Evolutionary conservation across 2,113 vertebrate species (phyloP).

Genomic region (Hippopotamus amphibius): DNA sequence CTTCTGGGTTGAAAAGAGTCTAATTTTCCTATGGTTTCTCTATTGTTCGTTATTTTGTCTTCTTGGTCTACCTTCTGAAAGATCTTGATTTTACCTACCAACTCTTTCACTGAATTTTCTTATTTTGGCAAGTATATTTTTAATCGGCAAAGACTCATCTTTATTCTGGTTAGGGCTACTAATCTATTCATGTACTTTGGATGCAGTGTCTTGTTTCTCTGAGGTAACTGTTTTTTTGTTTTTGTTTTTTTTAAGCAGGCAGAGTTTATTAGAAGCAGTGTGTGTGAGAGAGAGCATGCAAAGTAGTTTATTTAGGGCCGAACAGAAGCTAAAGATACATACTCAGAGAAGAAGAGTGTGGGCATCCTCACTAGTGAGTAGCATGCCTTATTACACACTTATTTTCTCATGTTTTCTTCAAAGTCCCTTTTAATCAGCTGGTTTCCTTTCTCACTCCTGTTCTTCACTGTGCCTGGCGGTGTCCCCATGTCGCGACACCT

Average conservation of each 20-base stretch:
- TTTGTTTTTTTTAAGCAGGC: neutral
- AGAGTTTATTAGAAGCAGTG: neutral
- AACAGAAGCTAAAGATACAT: neutral
- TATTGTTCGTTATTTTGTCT: neutral
- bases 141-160: neutral
- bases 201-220: neutral
- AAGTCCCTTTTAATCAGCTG: neutral
- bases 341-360: neutral
- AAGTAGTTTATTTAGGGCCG: neutral
- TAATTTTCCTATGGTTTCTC: neutral
- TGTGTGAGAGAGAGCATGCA: neutral
- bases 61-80: neutral
- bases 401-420: neutral
- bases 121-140: neutral
- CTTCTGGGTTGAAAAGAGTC: neutral
- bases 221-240: neutral
- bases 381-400: neutral
- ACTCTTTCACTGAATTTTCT: neutral
- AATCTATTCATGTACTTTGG: neutral
- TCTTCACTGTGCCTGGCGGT: neutral
- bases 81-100: neutral
- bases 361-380: neutral
- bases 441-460: neutral
- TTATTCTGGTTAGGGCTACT: neutral
- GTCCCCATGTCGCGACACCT: neutral